Base-by-base conservation (phyloP, 2,113 vertebrate species). In the Trematocara macrostoma region DNA sequence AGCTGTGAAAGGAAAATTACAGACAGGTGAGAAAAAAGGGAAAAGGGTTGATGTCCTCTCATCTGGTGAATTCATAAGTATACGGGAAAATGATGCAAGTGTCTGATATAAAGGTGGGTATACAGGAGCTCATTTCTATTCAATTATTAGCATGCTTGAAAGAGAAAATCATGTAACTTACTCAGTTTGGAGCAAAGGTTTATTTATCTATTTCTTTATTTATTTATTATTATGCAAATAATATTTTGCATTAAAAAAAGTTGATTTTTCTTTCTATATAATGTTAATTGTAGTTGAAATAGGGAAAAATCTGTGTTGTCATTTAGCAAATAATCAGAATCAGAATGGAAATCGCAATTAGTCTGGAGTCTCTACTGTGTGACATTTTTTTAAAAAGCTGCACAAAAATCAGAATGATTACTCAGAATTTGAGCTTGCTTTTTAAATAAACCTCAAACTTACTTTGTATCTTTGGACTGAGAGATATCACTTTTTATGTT, bases 401-500 rank as follows among this genome's bases (percentile, higher is more conserved):
- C 38, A 69, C 57, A 69, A 69, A 67, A 67, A 14, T 40, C 5
- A 0, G 26, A 6, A 23, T 42, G 11, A 42, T 23, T 69, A 23
- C n/a, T 69, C 61, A 69, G 35, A 69, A 71, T 71, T 23, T 71
- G 61, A 69, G 5, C n/a, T 40, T 67, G 18, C n/a, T 69, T 5
- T 69, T 71, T 71, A 23, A 26, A 45, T 10, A 45, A 42, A 71
- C 38, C 38, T 42, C 20, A 71, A 8, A 78, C 79, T 83, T 56
- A 94, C 95, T 88, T 94, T 11, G 92, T 95, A 59, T 95, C 91
- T 86, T 87, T 95, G 40, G 92, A 91, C 38, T 96, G 89, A 18
- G 95, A 94, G 23, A 87, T 26, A n/a, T 88, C 89, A 61, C 91
- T 94, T 79, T 86, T 95, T 93, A 95, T 95, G 78, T 74, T 93